These are phyloP conservation scores for Takifugu ocellatus DNA, from an alignment of 2,797 vertebrate genomes.

Conservation along the genomic window DNA sequence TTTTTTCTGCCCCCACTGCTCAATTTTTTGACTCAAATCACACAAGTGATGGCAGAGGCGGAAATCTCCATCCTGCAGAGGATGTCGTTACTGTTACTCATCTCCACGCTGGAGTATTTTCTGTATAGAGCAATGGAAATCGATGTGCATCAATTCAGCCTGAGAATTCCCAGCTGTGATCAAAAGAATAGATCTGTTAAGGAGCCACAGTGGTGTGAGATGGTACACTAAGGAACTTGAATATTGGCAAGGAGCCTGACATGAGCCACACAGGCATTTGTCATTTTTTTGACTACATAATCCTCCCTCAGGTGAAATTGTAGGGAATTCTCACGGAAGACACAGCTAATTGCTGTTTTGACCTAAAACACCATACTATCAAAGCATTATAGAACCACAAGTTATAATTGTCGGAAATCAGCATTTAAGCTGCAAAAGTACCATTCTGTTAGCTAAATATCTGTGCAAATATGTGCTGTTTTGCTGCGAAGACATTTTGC, in stretches of 20 bases:
- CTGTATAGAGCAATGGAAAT: slow-evolving; percentile 38
- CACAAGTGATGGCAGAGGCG: slow-evolving; percentile 21
- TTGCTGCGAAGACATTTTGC: not conserved
- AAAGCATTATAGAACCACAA: slow-evolving; percentile 15
- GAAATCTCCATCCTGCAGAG: slow-evolving; percentile 31
- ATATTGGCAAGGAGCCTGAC: slow-evolving; percentile 25
- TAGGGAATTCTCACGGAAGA: slow-evolving; percentile 49
- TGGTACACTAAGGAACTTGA: slow-evolving; percentile 17
- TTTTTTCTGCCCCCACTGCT: not conserved
- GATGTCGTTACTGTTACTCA: slow-evolving; percentile 41
- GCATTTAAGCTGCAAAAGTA: slow-evolving; percentile 11
- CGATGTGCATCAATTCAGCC: slow-evolving; percentile 53
- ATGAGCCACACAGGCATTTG: slow-evolving; percentile 36
- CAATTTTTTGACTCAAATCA: slow-evolving; percentile 10
- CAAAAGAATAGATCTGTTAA: slow-evolving; percentile 55
- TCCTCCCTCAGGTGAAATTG: slow-evolving; percentile 47
- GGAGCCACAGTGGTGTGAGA: slow-evolving; percentile 29
- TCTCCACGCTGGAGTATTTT: slow-evolving; percentile 22
- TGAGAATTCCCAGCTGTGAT: slow-evolving; percentile 45
- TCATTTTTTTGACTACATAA: slow-evolving; percentile 57
- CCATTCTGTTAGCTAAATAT: slow-evolving; percentile 6
- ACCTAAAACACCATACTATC: slow-evolving; percentile 15
- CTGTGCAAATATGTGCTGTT: slow-evolving; percentile 1
- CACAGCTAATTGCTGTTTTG: slow-evolving; percentile 60
- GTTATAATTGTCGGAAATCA: slow-evolving; percentile 33